These are phyloP conservation scores for Ptychodera flava DNA, from an alignment of 35 echinoderm and acorn worm species.

Conservation along the genomic window DNA sequence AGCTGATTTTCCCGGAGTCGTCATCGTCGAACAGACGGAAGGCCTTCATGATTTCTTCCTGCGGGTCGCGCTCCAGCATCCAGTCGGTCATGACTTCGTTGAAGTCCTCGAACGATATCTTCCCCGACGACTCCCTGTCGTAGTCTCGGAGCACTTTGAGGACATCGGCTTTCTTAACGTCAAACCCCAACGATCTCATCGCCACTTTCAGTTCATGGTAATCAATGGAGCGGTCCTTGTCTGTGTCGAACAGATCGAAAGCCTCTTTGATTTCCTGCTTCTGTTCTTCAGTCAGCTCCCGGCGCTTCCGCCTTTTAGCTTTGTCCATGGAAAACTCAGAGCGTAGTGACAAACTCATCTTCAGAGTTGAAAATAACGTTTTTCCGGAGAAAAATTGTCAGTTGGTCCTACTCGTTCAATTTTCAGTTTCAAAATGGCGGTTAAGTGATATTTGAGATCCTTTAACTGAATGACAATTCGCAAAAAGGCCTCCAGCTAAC, in stretches of 20 bases:
- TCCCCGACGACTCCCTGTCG: slow-evolving; percentile 84
- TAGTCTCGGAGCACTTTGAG: slow-evolving; percentile 92
- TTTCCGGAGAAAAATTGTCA: not conserved
- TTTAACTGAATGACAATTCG: no score
- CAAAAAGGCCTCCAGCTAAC: no score
- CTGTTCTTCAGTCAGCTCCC: slow-evolving; percentile 87
- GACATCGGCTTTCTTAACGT: slow-evolving; percentile 97
- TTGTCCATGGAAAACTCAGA: slow-evolving; percentile 89
- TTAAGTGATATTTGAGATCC: no score
- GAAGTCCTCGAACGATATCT: slow-evolving; percentile 92
- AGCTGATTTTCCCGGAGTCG: slow-evolving; percentile 91
- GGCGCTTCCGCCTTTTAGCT: slow-evolving; percentile 58
- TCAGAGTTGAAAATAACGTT: not conserved
- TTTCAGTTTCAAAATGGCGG: not conserved
- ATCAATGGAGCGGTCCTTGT: slow-evolving; percentile 90
- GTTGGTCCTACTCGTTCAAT: not conserved
- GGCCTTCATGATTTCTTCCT: slow-evolving; percentile 87
- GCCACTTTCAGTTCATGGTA: slow-evolving; percentile 99
- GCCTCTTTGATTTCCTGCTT: slow-evolving; percentile 99
- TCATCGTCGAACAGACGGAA: slow-evolving; percentile 96
- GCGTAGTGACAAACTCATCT: slow-evolving; percentile 6
- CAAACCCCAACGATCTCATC: slow-evolving; percentile 96
- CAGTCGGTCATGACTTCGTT: slow-evolving; percentile 99
- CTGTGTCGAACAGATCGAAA: slow-evolving; percentile 97
- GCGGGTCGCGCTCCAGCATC: slow-evolving; percentile 88